Percentiles rank a stretch among this genome's conserved stretches.
These are phyloP conservation scores for Rhizoglyphus robini DNA, from an alignment of 1,140 invertebrate species.

Conservation along the genomic window DNA sequence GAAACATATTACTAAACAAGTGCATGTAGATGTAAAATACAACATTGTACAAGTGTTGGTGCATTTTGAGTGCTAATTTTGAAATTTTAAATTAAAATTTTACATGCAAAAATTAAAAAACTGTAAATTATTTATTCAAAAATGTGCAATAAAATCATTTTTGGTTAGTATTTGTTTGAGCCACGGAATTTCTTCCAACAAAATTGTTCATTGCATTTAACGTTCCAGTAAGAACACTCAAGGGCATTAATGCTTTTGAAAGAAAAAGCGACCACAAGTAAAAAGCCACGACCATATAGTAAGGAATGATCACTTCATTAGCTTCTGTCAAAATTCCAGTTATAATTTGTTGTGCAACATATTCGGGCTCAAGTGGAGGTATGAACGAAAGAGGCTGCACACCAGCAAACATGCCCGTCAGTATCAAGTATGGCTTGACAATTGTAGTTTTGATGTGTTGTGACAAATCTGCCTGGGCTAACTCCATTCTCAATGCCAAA, in stretches of 20 bases:
- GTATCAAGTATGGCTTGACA: conserved; percentile 80
- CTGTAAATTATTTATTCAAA: no score
- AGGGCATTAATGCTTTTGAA: background rate
- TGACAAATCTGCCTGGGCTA: conserved; percentile 42
- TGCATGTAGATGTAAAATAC: no score
- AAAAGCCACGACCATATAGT: conserved; percentile 21
- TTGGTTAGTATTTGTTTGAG: no score
- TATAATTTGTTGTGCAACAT: conserved; percentile 68
- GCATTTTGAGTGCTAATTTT: no score
- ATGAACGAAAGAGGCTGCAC: conserved; percentile 2
- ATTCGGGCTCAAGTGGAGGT: conserved; percentile 43
- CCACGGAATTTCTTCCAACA: no score
- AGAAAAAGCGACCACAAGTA: background rate
- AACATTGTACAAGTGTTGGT: no score
- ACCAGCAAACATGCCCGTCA: conserved; percentile 88
- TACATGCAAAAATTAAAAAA: no score
- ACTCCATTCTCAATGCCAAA: conserved; percentile 63
- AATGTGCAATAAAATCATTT: no score
- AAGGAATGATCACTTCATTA: conserved; percentile 54
- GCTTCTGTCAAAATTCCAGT: conserved; percentile 65
- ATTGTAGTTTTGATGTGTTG: conserved; percentile 69
- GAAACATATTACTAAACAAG: no score
- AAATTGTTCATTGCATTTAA: no score
- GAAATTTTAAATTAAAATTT: no score
- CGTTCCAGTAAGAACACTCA: no score